Base-by-base conservation (phyloP, 2,113 vertebrate species). In the Sorex fumeus region DNA sequence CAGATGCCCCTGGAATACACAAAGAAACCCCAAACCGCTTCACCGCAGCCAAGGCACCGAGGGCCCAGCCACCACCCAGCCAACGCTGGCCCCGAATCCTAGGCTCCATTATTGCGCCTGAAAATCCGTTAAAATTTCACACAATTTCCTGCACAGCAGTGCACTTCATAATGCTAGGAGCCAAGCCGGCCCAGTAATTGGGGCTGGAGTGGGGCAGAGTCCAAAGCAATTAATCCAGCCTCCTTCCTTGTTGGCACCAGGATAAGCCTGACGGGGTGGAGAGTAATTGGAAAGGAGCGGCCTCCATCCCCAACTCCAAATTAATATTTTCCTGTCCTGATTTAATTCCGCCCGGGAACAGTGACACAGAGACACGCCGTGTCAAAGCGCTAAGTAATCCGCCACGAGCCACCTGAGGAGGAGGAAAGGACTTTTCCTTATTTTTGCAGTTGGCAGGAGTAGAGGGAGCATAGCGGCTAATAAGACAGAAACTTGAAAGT, bases 171-270 rank as follows among this genome's bases (percentile, higher is more conserved):
- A 98, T 97, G 97, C 99, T 99, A 98, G 98, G 98, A 99, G 98
- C 99, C 99, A 99, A 99, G 99, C 99, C 99, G 98, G 98, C 98
- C 98, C 98, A 98, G 98, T 99, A 99, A 99, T 99, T 99, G 99
- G 99, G 98, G 98, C 99, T 99, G 98, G 98, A 99, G 99, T 98
- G 98, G 99, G 98, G 98, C 98, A 99, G 98, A 99, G 99, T 99
- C 99, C 99, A 99, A 99, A 98, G 99, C 99, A 99, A 99, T 99
- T 99, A 99, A 99, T 99, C 98, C 98, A 98, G 98, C 98, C 99
- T 99, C 98, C 98, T 98, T 98, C 98, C 99, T 99, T 99, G 98
- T 99, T 99, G 99, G 98, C 97, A 98, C 98, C 98, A 98, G 98
- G 98, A 98, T 98, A 98, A 98, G 98, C 98, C 98, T 99, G 98